Evolutionary conservation across 2,797 vertebrate genomes (phyloP), one percentile per base, ranked within the genome.

Genomic region (Oryzias sinensis): DNA sequence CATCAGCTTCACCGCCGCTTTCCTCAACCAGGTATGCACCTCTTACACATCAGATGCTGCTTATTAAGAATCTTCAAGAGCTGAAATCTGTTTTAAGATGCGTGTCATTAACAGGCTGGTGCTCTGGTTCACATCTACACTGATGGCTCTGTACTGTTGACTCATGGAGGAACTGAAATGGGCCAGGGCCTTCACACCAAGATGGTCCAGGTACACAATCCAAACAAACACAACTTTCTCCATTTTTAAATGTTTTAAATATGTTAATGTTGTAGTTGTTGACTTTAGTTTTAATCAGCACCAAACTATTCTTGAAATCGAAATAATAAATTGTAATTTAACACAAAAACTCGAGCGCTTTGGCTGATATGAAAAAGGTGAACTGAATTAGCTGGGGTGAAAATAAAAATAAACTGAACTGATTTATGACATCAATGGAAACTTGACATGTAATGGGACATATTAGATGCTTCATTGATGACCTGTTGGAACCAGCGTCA

Each of bases 181-280:
- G 97, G 97, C 43, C 97, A 99, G 75, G 97, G 97, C 2, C 93
- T 99, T 40, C 96, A 99, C 78, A 99, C 97, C 60, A 99, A 98
- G 90, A 98, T 99, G 96, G 85, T 90, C 48, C 95, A 97, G 85
- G 87, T 88, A 56, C 6, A 13, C 1, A 14, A 49, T 14, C 43
- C 15, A 8, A 45, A 44, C 22, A 45, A 40, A n/a, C 13, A 16
- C 1, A 50, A 51, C 16, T 5, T 9, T 14, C 17, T 49, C 33
- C 11, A 11, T 37, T 37, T 33, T 9, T 7, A 9, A 1, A 33
- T 33, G 29, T 33, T 9, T 37, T 37, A 3, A 37, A 11, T 9
- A 11, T 9, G 11, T 11, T 37, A 13, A 11, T 37, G 13, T 9
- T 37, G 33, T 37, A 29, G 5, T 7, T 6, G 27, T 29, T 6